Percentiles rank a stretch among this genome's conserved stretches.
phyloP scores from a whole-genome alignment of 2,113 vertebrate genomes.

The Catharus minimus region DNA sequence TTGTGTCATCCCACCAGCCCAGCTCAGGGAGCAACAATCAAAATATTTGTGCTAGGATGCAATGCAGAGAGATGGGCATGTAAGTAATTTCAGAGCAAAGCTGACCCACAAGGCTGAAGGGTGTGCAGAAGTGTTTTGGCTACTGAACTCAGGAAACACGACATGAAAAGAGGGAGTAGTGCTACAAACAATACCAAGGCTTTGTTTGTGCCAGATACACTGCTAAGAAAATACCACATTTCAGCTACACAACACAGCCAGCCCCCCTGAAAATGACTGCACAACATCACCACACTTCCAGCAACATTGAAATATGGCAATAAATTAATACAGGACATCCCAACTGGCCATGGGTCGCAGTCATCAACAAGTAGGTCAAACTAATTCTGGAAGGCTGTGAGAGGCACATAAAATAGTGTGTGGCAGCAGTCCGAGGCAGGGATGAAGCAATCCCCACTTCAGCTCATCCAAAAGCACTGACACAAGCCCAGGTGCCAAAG shows the following conservation, averaged over 20 bases:
- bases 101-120: conserved; percentile 40
- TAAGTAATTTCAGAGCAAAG: not conserved
- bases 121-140: conserved; percentile 3
- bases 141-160: conserved; percentile 17
- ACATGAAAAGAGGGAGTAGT: not conserved
- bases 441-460: not conserved
- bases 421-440: not conserved
- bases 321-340: conserved; percentile 20
- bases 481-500: not conserved
- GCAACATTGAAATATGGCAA: not conserved
- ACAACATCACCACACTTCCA: not conserved
- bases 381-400: conserved; percentile 18
- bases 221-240: not conserved
- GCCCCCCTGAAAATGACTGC: not conserved
- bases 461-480: not conserved
- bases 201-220: conserved; percentile 43
- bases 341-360: not conserved
- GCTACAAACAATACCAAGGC: conserved; percentile 46
- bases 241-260: not conserved
- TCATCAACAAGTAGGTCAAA: conserved; percentile 11
- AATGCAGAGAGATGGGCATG: not conserved
- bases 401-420: not conserved
- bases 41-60: conserved; percentile 21
- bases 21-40: not conserved
- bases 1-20: conserved; percentile 53